Conservation (phyloP, 1,140 invertebrate genomes). For the Doryteuthis pealeii region DNA sequence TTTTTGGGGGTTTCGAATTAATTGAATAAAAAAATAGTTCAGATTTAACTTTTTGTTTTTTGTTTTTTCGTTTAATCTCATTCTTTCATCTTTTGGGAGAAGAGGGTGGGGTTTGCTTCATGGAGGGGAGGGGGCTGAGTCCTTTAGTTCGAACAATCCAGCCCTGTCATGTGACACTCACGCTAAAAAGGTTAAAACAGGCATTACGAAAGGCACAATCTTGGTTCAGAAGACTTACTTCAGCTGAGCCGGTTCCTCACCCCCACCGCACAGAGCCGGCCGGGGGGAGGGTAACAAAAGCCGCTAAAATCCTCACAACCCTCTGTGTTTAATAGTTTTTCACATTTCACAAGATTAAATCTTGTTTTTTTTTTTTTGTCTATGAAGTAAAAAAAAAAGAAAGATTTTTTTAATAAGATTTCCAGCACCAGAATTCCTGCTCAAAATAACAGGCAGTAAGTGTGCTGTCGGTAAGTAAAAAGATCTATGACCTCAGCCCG, state of each 20-base stretch:
- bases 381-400: too few relatives aligned
- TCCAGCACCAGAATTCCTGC: too few relatives aligned
- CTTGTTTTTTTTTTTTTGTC: neutral
- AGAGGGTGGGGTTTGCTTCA: too few relatives aligned
- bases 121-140: neutral
- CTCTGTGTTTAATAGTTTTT: neutral
- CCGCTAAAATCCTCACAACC: neutral
- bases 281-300: neutral
- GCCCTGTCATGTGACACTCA: neutral
- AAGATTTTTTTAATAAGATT: too few relatives aligned
- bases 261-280: neutral
- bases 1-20: too few relatives aligned
- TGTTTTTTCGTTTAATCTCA: too few relatives aligned
- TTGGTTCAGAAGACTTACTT: slow-evolving; percentile 5
- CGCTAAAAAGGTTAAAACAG: neutral
- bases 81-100: too few relatives aligned
- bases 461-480: too few relatives aligned
- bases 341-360: neutral
- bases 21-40: too few relatives aligned
- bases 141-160: neutral
- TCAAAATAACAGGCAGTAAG: too few relatives aligned
- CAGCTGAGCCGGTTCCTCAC: neutral
- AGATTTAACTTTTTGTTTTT: too few relatives aligned
- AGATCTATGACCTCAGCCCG: too few relatives aligned
- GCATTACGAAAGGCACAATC: slow-evolving; percentile 7